A percentile compares a stretch with the other conserved stretches of the same genome.
Evolutionary conservation across 2,113 vertebrate genomes (phyloP).

Genomic region (Leiothrix lutea): DNA sequence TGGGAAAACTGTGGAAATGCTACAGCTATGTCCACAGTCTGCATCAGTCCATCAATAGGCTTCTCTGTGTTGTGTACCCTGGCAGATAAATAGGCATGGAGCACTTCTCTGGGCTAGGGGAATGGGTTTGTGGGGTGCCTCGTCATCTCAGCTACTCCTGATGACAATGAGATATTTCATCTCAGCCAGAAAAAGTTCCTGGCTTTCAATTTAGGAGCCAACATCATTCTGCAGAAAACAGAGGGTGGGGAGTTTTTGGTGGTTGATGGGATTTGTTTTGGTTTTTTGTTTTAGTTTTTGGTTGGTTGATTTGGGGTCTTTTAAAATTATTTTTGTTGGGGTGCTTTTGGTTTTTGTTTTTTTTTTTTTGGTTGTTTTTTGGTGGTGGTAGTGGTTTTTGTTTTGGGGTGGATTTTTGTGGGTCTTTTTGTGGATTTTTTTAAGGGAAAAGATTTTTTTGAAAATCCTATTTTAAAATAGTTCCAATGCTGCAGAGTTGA

Average conservation of each 20-base stretch:
- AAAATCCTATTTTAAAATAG: not conserved
- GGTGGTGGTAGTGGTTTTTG: not conserved
- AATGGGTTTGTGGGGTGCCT: not conserved
- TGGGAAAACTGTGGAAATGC: not conserved
- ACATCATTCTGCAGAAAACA: not conserved
- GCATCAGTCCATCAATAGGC: not conserved
- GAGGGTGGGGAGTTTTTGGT: accelerated
- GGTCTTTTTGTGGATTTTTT: not conserved
- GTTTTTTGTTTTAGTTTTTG: not conserved
- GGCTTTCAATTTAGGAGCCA: not conserved
- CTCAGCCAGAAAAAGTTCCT: not conserved
- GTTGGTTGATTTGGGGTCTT: not conserved
- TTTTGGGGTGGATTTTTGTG: not conserved
- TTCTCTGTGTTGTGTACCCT: not conserved
- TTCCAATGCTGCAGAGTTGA: not conserved
- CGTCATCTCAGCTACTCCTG: not conserved
- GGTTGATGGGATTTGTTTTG: not conserved
- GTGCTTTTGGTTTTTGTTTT: not conserved
- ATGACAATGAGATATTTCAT: not conserved
- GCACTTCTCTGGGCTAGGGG: accelerated
- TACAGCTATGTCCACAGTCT: not conserved
- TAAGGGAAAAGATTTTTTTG: not conserved
- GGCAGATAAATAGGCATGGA: not conserved
- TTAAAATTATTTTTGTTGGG: not conserved
- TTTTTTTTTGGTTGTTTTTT: not conserved